phyloP scores from a whole-genome alignment of 2,888 invertebrate species.

The Brachylomia viminalis region DNA sequence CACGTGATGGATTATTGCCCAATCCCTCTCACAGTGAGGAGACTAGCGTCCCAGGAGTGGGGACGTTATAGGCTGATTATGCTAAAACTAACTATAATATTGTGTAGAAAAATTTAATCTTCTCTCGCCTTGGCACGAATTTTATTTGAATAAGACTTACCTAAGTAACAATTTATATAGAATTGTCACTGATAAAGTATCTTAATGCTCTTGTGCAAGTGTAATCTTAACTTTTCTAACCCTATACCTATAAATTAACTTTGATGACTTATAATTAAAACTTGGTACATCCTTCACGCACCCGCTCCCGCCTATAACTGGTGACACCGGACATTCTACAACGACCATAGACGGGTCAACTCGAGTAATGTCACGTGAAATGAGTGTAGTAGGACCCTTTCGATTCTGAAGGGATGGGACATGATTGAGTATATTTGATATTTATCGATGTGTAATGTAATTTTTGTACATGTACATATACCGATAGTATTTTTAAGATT shows the following conservation, averaged over 20 bases:
- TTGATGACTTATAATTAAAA: constrained; percentile 39
- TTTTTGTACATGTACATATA: too few species aligned
- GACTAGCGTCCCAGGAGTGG: too few species aligned
- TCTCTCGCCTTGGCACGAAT: too few species aligned
- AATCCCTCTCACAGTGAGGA: too few species aligned
- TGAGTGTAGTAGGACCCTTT: constrained; percentile 79
- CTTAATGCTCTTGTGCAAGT: background rate
- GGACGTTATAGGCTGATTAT: too few species aligned
- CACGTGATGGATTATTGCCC: too few species aligned
- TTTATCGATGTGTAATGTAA: too few species aligned
- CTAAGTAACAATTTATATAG: too few species aligned
- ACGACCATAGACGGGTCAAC: constrained; percentile 80
- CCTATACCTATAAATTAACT: constrained; percentile 23
- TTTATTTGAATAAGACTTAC: background rate
- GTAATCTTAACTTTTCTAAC: constrained; percentile 20
- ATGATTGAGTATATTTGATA: background rate
- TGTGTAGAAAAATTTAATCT: too few species aligned
- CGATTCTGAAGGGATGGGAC: constrained; percentile 75
- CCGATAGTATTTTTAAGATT: constrained; percentile 34
- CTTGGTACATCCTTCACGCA: constrained; percentile 1
- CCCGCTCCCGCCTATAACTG: constrained; percentile 63
- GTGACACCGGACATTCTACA: constrained; percentile 59
- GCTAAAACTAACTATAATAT: too few species aligned
- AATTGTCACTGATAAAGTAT: background rate
- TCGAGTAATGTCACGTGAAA: constrained; percentile 88